Evolutionary conservation across 2,888 invertebrate genomes (phyloP).

Genomic region (Drosophila anomalata): DNA sequence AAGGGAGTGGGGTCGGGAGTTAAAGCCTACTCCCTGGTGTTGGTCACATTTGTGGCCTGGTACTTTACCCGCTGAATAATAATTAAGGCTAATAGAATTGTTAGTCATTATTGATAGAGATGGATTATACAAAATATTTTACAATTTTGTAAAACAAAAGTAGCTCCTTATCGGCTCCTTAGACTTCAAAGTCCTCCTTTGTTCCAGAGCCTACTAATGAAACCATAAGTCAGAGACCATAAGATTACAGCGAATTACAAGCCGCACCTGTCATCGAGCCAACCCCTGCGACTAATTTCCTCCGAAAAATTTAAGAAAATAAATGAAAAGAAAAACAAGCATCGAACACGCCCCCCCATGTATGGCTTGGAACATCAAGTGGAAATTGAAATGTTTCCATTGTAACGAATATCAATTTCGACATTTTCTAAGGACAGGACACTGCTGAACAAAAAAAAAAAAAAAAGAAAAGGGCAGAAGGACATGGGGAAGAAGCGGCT

Average conservation of each 20-base stretch:
- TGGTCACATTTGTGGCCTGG: conserved; percentile 51
- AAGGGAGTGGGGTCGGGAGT: background rate
- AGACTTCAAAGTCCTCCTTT: background rate
- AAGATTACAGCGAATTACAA: conserved; percentile 34
- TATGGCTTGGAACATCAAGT: conserved; percentile 54
- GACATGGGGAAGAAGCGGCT: conserved; percentile 18
- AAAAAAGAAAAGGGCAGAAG: conserved; percentile 48
- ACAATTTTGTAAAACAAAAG: too few species aligned
- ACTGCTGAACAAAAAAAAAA: conserved; percentile 33
- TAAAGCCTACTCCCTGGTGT: conserved; percentile 30
- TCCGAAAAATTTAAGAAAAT: conserved; percentile 31
- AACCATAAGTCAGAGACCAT: conserved; percentile 6
- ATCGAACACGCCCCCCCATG: conserved; percentile 46
- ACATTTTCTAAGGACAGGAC: conserved; percentile 54
- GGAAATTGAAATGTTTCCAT: conserved; percentile 76
- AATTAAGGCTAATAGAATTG: conserved; percentile 75
- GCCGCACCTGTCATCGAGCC: conserved; percentile 61
- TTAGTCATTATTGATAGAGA: conserved; percentile 25
- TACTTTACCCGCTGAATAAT: conserved; percentile 65
- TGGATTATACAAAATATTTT: background rate
- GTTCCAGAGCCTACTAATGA: background rate
- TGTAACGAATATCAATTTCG: conserved; percentile 72
- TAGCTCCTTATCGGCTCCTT: background rate
- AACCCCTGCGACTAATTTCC: conserved; percentile 20
- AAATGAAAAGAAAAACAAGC: background rate